Evolutionary conservation across 2,113 vertebrate species (phyloP).

Genomic region (Anolis sagrei): DNA sequence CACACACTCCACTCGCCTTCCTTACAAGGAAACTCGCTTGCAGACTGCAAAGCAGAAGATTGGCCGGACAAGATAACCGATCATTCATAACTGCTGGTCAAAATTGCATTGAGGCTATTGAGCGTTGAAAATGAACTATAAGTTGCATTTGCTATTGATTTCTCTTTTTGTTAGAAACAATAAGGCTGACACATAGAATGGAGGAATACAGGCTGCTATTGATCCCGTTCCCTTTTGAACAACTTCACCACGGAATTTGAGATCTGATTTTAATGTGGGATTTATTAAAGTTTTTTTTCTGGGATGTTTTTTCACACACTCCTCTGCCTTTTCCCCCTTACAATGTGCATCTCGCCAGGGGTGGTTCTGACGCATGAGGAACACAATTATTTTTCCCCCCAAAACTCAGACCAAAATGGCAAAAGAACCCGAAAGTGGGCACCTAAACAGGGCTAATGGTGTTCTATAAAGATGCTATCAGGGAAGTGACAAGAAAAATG

Average conservation of each 20-base stretch:
- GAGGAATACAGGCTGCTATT: conserved; percentile 79
- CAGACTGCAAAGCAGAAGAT: conserved; percentile 58
- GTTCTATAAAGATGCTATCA: neutral
- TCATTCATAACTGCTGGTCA: conserved; percentile 90
- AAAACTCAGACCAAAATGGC: neutral
- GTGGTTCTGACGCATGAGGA: neutral
- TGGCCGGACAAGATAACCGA: conserved; percentile 76
- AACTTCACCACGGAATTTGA: conserved; percentile 69
- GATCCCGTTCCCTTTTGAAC: conserved; percentile 78
- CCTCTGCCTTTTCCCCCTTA: neutral
- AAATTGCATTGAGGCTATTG: conserved; percentile 86
- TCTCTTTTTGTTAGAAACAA: conserved; percentile 78
- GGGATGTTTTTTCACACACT: no score
- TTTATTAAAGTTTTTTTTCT: conserved; percentile 61
- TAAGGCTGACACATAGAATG: conserved; percentile 77
- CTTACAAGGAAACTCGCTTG: conserved; percentile 76
- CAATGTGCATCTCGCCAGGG: neutral
- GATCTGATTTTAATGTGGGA: conserved; percentile 62
- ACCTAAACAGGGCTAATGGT: neutral
- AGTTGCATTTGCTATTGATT: conserved; percentile 89
- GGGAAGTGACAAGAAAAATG: neutral
- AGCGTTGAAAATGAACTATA: conserved; percentile 81
- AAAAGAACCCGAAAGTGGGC: neutral
- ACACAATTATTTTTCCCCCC: neutral
- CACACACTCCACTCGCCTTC: neutral